Conservation (phyloP, 2,888 invertebrate genomes). For the Scaptomyza caliginosa region DNA sequence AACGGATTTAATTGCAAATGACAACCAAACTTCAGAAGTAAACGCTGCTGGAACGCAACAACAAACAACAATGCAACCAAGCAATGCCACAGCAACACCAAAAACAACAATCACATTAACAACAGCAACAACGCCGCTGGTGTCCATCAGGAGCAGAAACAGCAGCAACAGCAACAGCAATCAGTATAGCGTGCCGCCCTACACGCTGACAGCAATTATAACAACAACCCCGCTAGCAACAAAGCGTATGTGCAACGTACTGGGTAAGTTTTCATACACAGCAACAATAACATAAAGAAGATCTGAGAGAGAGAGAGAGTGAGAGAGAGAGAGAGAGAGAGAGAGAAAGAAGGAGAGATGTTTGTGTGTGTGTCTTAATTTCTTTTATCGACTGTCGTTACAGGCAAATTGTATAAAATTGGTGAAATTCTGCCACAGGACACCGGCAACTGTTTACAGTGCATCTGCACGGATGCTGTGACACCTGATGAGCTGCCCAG, state of each 20-base stretch:
- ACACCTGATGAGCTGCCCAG: conserved; percentile 83
- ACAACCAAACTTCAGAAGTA: conserved; percentile 62
- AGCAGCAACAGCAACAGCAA: conserved; percentile 49
- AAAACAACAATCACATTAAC: neutral
- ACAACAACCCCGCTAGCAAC: conserved; percentile 63
- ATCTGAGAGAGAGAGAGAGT: too few relatives aligned
- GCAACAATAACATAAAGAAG: neutral
- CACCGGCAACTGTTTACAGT: conserved; percentile 89
- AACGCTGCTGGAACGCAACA: conserved; percentile 33
- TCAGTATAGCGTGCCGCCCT: conserved; percentile 57
- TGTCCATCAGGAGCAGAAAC: conserved; percentile 35
- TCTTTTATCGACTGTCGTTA: conserved; percentile 45
- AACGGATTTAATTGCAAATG: conserved; percentile 78
- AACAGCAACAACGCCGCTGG: conserved; percentile 38
- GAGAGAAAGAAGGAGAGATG: too few relatives aligned
- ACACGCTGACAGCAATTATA: conserved; percentile 69
- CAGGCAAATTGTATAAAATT: conserved; percentile 87
- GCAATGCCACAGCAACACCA: conserved; percentile 38
- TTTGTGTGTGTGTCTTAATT: neutral
- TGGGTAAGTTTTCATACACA: conserved; percentile 57
- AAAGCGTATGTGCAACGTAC: conserved; percentile 72
- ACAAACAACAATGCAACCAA: conserved; percentile 48
- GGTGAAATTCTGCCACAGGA: conserved; percentile 88
- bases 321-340: neutral
- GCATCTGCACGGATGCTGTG: conserved; percentile 87